Base-by-base conservation (phyloP, 2,797 vertebrate species). In the Myripristis jacobus region DNA sequence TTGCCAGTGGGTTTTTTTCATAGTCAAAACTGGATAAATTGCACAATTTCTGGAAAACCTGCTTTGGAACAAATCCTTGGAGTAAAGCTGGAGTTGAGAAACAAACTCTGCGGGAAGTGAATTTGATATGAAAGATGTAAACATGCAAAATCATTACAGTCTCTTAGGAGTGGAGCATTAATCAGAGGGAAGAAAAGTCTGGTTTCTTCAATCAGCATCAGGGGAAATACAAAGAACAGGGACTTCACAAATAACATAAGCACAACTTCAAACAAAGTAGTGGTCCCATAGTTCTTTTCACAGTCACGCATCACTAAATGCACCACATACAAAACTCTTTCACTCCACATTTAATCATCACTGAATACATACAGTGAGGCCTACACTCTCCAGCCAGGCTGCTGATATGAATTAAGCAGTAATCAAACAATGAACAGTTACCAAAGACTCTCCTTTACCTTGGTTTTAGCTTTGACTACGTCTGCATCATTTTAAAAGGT, bases 401-500 rank as follows among this genome's bases (percentile, higher is more conserved):
- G 12, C 25, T 53, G 22, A 68, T 75, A 64, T 71, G 59, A 56
- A 61, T 12, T 7, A 2, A 21, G 43, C 62, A 36, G 31, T 50
- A 36, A 65, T 75, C 55, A n/a, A n/a, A n/a, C n/a, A n/a, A n/a
- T 16, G 11, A 1, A 2, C 31, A 38, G 6, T 34, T 55, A 82
- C 61, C 21, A 31, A 57, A n/a, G 25, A n/a, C 31, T 21, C 57
- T 18, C n/a, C 16, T 58, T 64, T 79, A 41, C 31, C 72, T 44
- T 44, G 27, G 60, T 58, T 59, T 46, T 0, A 24, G 47, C 58
- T 79, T 67, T 57, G 75, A 86, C 85, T 61, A 65, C 69, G 12
- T 75, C 31, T 58, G 75, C 80, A 29, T 90, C 74, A 79, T 56
- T 70, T 58, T 38, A 83, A 81, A 67, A 29, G 54, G 52, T 79